Conservation (phyloP, 2,113 vertebrate genomes). For the Etia nguti region DNA sequence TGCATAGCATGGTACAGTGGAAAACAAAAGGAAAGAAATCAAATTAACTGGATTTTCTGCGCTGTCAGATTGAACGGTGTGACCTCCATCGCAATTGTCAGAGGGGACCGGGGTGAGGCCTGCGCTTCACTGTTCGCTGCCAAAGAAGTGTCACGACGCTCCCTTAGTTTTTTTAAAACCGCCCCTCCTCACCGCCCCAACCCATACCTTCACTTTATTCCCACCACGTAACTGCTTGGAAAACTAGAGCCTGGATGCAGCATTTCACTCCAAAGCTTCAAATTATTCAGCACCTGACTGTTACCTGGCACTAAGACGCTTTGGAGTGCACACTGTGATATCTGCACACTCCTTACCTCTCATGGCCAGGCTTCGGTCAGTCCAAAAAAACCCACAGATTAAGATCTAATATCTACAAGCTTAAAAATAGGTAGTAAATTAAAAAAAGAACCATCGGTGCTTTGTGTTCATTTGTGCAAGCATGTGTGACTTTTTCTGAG, state of each 20-base stretch:
- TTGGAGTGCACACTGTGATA: conserved; percentile 44
- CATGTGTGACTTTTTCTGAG: neutral
- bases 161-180: neutral
- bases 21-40: neutral
- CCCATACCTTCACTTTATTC: neutral
- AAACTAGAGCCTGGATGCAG: conserved; percentile 39
- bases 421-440: neutral
- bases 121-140: neutral
- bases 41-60: conserved; percentile 30
- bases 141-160: neutral
- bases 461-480: neutral
- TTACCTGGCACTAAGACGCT: conserved; percentile 10
- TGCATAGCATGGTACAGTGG: neutral
- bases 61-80: conserved; percentile 9
- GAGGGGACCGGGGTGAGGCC: neutral
- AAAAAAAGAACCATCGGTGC: neutral
- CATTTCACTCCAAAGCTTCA: conserved; percentile 55
- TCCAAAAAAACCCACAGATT: neutral
- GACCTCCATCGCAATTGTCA: neutral
- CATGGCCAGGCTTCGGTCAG: neutral
- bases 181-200: neutral
- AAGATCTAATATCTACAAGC: neutral
- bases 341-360: conserved; percentile 30
- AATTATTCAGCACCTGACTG: conserved; percentile 36
- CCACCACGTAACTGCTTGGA: conserved; percentile 5